Evolutionary conservation across 2,797 vertebrate species (phyloP).

Genomic region (Microcaecilia unicolor): DNA sequence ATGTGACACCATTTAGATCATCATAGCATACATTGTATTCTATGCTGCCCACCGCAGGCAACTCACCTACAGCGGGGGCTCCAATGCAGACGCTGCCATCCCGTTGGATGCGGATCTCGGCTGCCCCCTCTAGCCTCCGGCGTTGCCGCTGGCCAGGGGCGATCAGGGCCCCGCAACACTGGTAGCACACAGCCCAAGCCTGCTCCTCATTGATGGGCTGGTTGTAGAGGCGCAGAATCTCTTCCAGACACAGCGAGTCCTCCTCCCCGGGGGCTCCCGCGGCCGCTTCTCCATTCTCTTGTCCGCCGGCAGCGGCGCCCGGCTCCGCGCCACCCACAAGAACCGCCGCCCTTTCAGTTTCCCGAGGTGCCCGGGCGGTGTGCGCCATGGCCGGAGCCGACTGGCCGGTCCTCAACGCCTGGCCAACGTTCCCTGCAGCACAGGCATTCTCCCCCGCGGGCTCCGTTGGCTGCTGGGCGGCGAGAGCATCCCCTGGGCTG

Average conservation of each 20-base stretch:
- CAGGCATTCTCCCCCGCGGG: background rate
- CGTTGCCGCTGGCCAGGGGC: conserved; percentile 21
- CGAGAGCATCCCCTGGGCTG: background rate
- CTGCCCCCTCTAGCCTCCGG: conserved; percentile 43
- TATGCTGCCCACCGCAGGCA: no score
- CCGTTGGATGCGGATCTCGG: conserved; percentile 65
- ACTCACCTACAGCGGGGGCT: conserved; percentile 26
- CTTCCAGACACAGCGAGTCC: conserved; percentile 70
- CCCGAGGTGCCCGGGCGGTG: conserved; percentile 59
- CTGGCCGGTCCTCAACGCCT: background rate
- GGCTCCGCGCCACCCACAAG: conserved; percentile 19
- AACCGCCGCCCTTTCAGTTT: conserved; percentile 39
- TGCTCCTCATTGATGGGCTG: conserved; percentile 97
- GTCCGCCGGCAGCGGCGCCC: conserved; percentile 35
- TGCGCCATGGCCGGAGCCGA: conserved; percentile 45
- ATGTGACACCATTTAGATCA: no score
- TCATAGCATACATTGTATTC: no score
- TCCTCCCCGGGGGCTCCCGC: conserved; percentile 19
- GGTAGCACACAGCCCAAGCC: conserved; percentile 94
- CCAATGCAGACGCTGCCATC: conserved; percentile 64
- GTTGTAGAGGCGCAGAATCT: conserved; percentile 78
- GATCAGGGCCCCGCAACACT: conserved; percentile 71
- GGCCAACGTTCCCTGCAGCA: background rate
- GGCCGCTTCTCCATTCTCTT: conserved; percentile 38
- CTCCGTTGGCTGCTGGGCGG: conserved; percentile 2